Evolutionary conservation across 2,113 vertebrate genomes (phyloP), one percentile per base, ranked within the genome.

Genomic region (Redunca redunca): DNA sequence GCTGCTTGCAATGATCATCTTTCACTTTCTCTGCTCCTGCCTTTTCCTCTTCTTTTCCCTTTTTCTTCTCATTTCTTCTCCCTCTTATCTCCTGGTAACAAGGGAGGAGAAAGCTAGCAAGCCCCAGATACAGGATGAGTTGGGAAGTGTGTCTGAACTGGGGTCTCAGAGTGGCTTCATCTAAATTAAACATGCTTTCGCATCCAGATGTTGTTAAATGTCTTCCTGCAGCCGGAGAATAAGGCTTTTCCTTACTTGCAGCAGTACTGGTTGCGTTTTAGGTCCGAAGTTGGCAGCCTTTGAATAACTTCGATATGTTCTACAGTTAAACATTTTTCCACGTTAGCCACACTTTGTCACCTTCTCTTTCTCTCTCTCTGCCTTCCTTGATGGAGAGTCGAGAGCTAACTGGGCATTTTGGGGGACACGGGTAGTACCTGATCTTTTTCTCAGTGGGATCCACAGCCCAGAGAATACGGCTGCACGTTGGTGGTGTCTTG

Each of bases 151-250:
- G 82, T 30, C 78, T 23, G 46, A 48, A 7, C 64, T 40, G 11
- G 58, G 57, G 17, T 85, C 12, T 62, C 23, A 13, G 48, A n/a
- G 33, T 17, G 9, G 81, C 36, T 55, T 57, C 64, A 9, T 83
- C 19, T 11, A 19, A 60, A 95, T 13, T 36, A 23, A 40, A 23
- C 12, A 14, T 14, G 13, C 48, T 89, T 94, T 95, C 26, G 10
- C 91, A 96, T 88, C 95, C 84, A 87, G 94, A 97, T 89, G 33
- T 93, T 46, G 33, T 62, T 62, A 36, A 87, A 3, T 1, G 2
- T 23, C 77, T 15, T 26, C 13, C 30, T 3, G 2, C 15, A 40
- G n/a, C 64, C 36, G 0, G 8, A 64, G 28, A 86, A 67, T 0
- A 1, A 60, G 40, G 55, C 8, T 67, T n/a, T 62, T 62, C 62